A percentile compares a stretch with the other conserved stretches of the same genome.
Conservation (phyloP, 2,113 vertebrate species). For the Oncorhynchus tshawytscha region DNA sequence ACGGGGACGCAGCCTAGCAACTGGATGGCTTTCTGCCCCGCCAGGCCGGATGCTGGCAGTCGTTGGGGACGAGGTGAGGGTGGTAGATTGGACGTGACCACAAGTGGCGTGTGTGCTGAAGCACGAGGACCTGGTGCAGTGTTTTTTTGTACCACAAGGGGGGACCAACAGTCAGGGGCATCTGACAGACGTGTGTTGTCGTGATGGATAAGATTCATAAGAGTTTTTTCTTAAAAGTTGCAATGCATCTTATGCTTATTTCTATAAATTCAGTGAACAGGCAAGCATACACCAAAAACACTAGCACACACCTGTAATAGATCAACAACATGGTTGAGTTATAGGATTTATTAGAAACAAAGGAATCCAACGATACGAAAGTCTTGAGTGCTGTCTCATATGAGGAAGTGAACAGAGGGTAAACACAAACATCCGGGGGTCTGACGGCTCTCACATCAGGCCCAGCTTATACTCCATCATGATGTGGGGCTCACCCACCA, state of each 20-base stretch:
- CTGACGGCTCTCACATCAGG: conserved; percentile 74
- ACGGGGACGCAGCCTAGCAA: conserved; percentile 73
- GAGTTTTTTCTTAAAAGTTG: too few species aligned
- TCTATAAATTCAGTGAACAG: too few species aligned
- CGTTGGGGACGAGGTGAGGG: conserved; percentile 69
- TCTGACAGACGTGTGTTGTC: conserved; percentile 47
- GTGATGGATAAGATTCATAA: too few species aligned
- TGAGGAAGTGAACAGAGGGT: background rate
- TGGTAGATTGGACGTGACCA: conserved; percentile 61
- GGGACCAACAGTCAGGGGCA: conserved; percentile 59
- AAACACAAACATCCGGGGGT: background rate
- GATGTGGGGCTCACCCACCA: conserved; percentile 93
- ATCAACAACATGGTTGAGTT: background rate
- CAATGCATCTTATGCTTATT: too few species aligned
- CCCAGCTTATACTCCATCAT: conserved; percentile 92
- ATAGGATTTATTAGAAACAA: background rate
- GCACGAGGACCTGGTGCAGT: conserved; percentile 58
- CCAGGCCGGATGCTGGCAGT: conserved; percentile 71
- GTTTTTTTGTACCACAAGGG: conserved; percentile 55
- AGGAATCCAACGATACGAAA: conserved; percentile 44
- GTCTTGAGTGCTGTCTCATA: background rate
- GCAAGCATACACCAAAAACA: background rate
- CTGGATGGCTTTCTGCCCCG: conserved; percentile 70
- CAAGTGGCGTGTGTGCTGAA: conserved; percentile 64
- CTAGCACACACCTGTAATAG: background rate